A percentile compares a stretch with the other conserved stretches of the same genome.
Evolutionary conservation across 2,113 vertebrate species (phyloP).

Genomic region (Macrotis lagotis): DNA sequence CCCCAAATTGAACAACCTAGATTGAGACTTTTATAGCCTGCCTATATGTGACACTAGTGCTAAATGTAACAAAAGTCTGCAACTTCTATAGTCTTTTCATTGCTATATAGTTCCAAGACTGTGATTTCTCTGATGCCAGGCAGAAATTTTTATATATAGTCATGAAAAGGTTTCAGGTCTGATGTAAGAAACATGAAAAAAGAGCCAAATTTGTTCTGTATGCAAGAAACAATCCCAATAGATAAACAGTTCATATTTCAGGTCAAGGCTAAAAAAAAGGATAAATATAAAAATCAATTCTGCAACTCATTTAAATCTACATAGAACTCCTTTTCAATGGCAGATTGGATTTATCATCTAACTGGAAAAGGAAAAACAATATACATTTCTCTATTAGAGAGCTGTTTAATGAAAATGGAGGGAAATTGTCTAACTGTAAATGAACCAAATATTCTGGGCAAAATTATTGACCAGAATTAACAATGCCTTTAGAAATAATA

Average conservation of each 20-base stretch:
- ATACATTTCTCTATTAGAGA: constrained; percentile 42
- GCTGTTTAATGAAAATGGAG: constrained; percentile 49
- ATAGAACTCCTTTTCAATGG: constrained; percentile 6
- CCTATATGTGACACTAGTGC: background rate
- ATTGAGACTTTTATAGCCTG: background rate
- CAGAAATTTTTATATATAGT: background rate
- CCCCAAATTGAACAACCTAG: background rate
- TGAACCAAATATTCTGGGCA: constrained; percentile 43
- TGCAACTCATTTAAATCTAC: constrained; percentile 41
- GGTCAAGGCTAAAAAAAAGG: constrained; percentile 23
- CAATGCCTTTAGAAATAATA: constrained; percentile 4
- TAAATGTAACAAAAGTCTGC: background rate
- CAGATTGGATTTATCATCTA: constrained; percentile 51
- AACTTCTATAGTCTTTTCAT: background rate
- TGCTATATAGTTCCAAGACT: background rate
- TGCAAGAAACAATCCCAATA: constrained; percentile 7
- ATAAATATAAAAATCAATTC: constrained; percentile 58
- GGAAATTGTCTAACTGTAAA: constrained; percentile 35
- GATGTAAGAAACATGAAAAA: background rate
- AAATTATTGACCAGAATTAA: constrained; percentile 29
- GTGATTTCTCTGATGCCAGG: background rate
- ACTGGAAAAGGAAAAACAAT: constrained; percentile 49
- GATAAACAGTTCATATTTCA: background rate
- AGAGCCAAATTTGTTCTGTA: background rate
- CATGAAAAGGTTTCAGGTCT: background rate